Conservation (phyloP, 2,797 vertebrate genomes). For the Sternarchorhynchus goeldii region DNA sequence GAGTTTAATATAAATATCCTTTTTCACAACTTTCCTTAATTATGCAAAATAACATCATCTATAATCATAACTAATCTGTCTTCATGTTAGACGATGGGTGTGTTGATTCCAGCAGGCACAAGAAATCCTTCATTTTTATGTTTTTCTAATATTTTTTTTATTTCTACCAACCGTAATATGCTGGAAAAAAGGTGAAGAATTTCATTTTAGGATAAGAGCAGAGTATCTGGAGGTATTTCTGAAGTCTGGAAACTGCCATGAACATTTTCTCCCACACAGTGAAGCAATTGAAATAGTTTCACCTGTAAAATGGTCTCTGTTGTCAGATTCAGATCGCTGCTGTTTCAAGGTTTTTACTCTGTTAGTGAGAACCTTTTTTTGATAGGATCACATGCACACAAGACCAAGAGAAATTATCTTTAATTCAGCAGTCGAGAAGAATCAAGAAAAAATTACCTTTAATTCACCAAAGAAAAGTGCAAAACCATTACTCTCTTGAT, state of each 20-base stretch:
- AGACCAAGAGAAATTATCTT: not conserved
- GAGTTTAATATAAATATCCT: not conserved
- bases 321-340: conserved; percentile 20
- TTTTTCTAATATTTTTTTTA: conserved; percentile 38
- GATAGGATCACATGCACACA: not conserved
- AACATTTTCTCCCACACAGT: not conserved
- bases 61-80: conserved; percentile 17
- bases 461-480: not conserved
- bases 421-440: not conserved
- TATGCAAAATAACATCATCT: conserved; percentile 12
- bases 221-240: not conserved
- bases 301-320: conserved; percentile 23
- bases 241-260: not conserved
- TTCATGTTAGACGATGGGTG: conserved; percentile 17
- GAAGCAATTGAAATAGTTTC: conserved; percentile 16
- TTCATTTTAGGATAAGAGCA: conserved; percentile 26
- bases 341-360: conserved; percentile 1
- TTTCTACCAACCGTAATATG: conserved; percentile 36
- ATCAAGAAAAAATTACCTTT: not conserved
- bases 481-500: conserved; percentile 23
- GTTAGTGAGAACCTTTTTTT: conserved; percentile 12
- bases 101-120: conserved; percentile 40
- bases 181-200: conserved; percentile 23
- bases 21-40: not conserved
- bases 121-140: conserved; percentile 33